Base-by-base conservation (phyloP, 2,888 invertebrate species). In the Habrosyne pyritoides region DNA sequence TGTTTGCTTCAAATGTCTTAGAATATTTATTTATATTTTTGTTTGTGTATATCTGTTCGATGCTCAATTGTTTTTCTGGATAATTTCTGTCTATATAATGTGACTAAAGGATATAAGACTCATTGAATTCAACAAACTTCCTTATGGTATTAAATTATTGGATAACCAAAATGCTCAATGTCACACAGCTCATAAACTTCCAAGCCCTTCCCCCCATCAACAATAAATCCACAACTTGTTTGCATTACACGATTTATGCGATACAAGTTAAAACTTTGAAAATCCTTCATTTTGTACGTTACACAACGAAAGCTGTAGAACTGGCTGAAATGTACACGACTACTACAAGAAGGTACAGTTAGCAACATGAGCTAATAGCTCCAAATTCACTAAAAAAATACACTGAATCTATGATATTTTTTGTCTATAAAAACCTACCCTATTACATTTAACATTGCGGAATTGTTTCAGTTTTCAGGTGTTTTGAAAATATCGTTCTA, bases 241-340 rank as follows among this genome's bases (percentile, higher is more conserved):
- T 50, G 28, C 21, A 50, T 50, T 50, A 28, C 30, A 28, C 14
- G 42, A 42, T 42, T 42, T 28, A 50, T 50, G 14, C 12, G 18
- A 50, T 28, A 28, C 18, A 49, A 26, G 18, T 49, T 49, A 50
- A 28, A 28, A 21, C 21, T 28, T 28, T 18, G 14, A 26, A 12
- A 50, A 18, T 21, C 28, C 21, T 50, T 50, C 50, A 50, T 50
- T 50, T 50, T 10, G 28, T 50, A 50, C 33, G 33, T 33, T n/a
- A 33, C 2, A 42, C 42, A 42, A 42, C 42, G 42, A 42, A 36
- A 42, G 42, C 42, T 42, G 42, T 42, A 42, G n/a, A 33, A 33
- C 42, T 42, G 18, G 18, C 42, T 42, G 18, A 42, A 42, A 42
- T 42, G 42, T 42, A 42, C 42, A 42, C 42, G 42, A 18, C 18